These are phyloP conservation scores for Lutjanus argentimaculatus DNA, from an alignment of 2,797 vertebrate species.

Conservation along the genomic window DNA sequence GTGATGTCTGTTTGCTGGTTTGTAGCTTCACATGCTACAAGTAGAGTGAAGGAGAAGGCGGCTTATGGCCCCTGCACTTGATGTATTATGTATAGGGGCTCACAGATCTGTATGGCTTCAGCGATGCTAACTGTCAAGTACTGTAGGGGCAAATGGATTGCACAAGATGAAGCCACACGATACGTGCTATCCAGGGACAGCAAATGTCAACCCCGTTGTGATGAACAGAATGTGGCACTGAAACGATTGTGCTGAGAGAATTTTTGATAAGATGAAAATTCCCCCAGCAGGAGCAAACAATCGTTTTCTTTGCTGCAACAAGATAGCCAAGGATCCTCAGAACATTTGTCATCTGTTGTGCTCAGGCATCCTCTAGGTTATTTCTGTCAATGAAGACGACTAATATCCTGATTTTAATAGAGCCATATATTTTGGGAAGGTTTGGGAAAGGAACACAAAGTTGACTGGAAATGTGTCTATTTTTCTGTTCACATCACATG, in stretches of 20 bases:
- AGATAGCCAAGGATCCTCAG: conserved; percentile 11
- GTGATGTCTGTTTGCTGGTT: conserved; percentile 22
- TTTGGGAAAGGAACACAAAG: neutral
- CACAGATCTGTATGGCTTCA: conserved; percentile 48
- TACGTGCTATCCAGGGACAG: conserved; percentile 48
- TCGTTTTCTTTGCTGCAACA: neutral
- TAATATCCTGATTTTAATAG: conserved; percentile 29
- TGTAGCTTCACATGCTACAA: conserved; percentile 12
- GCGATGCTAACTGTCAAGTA: conserved; percentile 60
- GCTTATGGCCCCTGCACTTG: conserved; percentile 52
- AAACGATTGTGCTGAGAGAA: conserved; percentile 41
- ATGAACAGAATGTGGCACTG: conserved; percentile 41
- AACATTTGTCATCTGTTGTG: conserved; percentile 25
- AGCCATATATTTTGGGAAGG: neutral
- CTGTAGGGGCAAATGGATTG: conserved; percentile 62
- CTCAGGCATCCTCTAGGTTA: conserved; percentile 23
- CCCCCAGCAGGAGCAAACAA: conserved; percentile 14
- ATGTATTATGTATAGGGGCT: conserved; percentile 70
- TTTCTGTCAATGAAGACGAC: conserved; percentile 33
- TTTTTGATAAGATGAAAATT: conserved; percentile 56
- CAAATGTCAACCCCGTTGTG: conserved; percentile 39
- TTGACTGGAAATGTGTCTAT: neutral
- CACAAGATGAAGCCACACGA: conserved; percentile 53
- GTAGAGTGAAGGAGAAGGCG: conserved; percentile 34
- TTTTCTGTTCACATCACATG: neutral